Conservation (phyloP, 2,888 invertebrate genomes). For the Sericinus montela region DNA sequence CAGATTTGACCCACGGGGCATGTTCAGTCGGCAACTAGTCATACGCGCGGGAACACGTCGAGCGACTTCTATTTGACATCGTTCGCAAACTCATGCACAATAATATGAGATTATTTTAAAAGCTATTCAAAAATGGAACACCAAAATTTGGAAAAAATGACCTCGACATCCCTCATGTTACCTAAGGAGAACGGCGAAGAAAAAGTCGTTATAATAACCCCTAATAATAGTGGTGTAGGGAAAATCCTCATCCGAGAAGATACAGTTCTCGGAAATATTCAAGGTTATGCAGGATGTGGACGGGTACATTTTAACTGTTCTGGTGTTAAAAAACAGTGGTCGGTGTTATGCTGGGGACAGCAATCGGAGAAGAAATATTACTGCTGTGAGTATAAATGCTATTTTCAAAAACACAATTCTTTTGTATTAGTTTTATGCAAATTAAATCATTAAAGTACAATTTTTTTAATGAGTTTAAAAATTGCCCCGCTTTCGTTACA, state of each 20-base stretch:
- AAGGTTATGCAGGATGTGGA: slow-evolving; percentile 61
- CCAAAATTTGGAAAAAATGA: slow-evolving; percentile 27
- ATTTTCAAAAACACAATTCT: too few species aligned
- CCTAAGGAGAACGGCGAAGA: slow-evolving; percentile 36
- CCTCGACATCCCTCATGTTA: slow-evolving; percentile 27
- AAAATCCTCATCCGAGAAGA: slow-evolving; percentile 63
- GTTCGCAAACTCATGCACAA: background rate
- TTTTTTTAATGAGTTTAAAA: too few species aligned
- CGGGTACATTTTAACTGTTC: slow-evolving; percentile 56
- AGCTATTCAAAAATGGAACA: slow-evolving; percentile 26
- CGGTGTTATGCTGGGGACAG: slow-evolving; percentile 64
- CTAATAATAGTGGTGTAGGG: slow-evolving; percentile 36
- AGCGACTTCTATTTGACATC: background rate
- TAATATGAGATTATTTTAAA: slow-evolving; percentile 5
- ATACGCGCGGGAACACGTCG: slow-evolving; percentile 5
- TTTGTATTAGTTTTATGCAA: too few species aligned
- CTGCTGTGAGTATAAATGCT: slow-evolving; percentile 48
- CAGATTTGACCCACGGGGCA: slow-evolving; percentile 11
- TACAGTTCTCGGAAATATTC: slow-evolving; percentile 53
- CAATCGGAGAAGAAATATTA: slow-evolving; percentile 62
- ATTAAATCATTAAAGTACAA: too few species aligned
- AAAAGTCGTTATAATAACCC: slow-evolving; percentile 40
- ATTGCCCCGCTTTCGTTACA: too few species aligned
- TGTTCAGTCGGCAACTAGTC: slow-evolving; percentile 13
- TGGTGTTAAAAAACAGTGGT: slow-evolving; percentile 60